Evolutionary conservation across 2,888 invertebrate genomes (phyloP).

Genomic region (Melieria crassipennis): DNA sequence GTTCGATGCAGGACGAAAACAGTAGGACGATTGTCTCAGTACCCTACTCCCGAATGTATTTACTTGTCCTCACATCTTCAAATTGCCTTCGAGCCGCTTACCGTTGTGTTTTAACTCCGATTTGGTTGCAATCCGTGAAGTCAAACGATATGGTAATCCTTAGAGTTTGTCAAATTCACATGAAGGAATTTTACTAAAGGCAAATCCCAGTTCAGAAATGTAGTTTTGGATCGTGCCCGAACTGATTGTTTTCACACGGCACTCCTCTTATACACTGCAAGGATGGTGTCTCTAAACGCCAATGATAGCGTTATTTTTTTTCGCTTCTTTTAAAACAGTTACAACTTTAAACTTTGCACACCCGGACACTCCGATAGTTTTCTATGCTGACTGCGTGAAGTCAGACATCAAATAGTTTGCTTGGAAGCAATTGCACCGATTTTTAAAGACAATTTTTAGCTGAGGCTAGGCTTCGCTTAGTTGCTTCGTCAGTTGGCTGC

Average conservation of each 20-base stretch:
- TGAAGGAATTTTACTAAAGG: constrained; percentile 21
- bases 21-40: background rate
- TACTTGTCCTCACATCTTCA: background rate
- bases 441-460: constrained; percentile 52
- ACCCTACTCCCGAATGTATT: background rate
- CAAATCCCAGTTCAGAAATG: background rate
- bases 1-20: background rate
- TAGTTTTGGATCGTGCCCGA: background rate
- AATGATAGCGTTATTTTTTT: constrained; percentile 9
- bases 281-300: background rate
- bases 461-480: constrained; percentile 9
- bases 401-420: constrained; percentile 58
- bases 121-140: background rate
- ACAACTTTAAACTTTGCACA: background rate
- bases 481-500: constrained; percentile 9
- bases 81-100: constrained; percentile 1
- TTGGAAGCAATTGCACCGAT: constrained; percentile 57
- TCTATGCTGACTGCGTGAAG: constrained; percentile 51
- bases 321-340: constrained; percentile 6
- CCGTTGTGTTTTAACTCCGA: constrained; percentile 1
- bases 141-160: constrained; percentile 15
- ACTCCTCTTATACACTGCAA: background rate
- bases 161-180: constrained; percentile 20
- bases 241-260: no score
- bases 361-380: constrained; percentile 13